Evolutionary conservation across 2,888 invertebrate genomes (phyloP).

Genomic region (Drosophila borealis): DNA sequence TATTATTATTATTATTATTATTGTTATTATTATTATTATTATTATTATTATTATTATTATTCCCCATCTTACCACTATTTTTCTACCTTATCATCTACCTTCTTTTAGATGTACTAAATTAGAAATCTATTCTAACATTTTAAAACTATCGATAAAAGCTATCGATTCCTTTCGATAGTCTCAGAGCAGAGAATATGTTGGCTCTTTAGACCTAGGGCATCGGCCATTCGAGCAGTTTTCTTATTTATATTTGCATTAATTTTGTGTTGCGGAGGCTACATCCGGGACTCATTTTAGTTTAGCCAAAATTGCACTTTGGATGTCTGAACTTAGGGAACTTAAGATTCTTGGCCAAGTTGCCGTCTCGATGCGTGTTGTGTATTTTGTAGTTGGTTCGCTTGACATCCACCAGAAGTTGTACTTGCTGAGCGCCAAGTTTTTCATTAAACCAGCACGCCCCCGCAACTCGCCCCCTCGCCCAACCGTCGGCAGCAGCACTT

Average conservation of each 20-base stretch:
- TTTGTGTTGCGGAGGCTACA: slow-evolving; percentile 52
- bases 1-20: no score
- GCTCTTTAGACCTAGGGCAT: neutral
- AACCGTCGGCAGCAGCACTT: slow-evolving; percentile 13
- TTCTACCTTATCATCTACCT: no score
- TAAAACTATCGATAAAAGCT: no score
- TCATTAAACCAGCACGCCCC: slow-evolving; percentile 51
- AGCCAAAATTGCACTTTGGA: slow-evolving; percentile 48
- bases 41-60: no score
- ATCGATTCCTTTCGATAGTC: no score
- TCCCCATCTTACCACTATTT: no score
- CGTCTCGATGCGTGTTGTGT: slow-evolving; percentile 42
- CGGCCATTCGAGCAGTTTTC: neutral
- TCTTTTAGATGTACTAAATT: no score
- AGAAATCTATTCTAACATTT: no score
- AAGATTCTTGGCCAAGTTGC: slow-evolving; percentile 50
- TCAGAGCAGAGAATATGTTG: no score
- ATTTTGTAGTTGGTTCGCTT: slow-evolving; percentile 40
- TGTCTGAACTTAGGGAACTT: slow-evolving; percentile 43
- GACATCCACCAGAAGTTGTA: slow-evolving; percentile 61
- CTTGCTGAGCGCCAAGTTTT: slow-evolving; percentile 59
- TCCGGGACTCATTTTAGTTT: slow-evolving; percentile 69
- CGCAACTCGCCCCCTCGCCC: neutral
- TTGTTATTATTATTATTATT: no score
- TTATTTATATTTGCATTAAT: slow-evolving; percentile 26